A percentile compares a stretch with the other conserved stretches of the same genome.
Conservation (phyloP, 2,888 invertebrate genomes). For the Drosophila nigricruria region DNA sequence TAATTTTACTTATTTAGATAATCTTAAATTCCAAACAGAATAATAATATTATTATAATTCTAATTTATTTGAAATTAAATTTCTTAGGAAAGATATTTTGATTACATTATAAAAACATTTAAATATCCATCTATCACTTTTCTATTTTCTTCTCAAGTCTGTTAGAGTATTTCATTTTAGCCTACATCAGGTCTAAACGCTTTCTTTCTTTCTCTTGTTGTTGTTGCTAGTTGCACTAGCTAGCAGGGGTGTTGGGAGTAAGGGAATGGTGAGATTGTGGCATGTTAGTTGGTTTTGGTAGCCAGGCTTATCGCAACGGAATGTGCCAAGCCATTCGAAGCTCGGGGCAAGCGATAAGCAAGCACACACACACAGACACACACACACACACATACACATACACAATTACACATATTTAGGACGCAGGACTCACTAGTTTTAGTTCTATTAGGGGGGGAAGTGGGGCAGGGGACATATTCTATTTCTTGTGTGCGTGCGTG, state of each 20-base stretch:
- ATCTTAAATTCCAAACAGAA: background rate
- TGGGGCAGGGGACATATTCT: background rate
- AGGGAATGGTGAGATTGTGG: slow-evolving; percentile 1
- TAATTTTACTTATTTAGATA: background rate
- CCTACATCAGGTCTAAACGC: background rate
- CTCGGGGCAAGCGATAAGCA: slow-evolving; percentile 66
- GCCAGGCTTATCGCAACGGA: slow-evolving; percentile 71
- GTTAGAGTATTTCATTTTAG: slow-evolving; percentile 12
- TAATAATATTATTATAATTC: background rate
- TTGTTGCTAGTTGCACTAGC: slow-evolving; percentile 51
- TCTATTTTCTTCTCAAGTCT: background rate
- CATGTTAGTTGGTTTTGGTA: slow-evolving; percentile 30
- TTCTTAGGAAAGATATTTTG: background rate
- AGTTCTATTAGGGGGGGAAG: background rate
- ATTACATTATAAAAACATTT: background rate
- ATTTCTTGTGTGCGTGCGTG: slow-evolving; percentile 46
- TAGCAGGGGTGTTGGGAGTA: background rate
- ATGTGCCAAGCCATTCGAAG: slow-evolving; percentile 82
- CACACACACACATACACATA: slow-evolving; percentile 31
- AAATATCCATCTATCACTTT: background rate
- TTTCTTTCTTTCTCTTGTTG: slow-evolving; percentile 21
- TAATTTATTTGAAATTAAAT: background rate
- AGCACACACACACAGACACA: slow-evolving; percentile 34
- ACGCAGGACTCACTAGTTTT: slow-evolving; percentile 45
- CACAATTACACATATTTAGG: slow-evolving; percentile 7